These are phyloP conservation scores for Centropus unirufus DNA, from an alignment of 2,113 vertebrate genomes.

Conservation along the genomic window DNA sequence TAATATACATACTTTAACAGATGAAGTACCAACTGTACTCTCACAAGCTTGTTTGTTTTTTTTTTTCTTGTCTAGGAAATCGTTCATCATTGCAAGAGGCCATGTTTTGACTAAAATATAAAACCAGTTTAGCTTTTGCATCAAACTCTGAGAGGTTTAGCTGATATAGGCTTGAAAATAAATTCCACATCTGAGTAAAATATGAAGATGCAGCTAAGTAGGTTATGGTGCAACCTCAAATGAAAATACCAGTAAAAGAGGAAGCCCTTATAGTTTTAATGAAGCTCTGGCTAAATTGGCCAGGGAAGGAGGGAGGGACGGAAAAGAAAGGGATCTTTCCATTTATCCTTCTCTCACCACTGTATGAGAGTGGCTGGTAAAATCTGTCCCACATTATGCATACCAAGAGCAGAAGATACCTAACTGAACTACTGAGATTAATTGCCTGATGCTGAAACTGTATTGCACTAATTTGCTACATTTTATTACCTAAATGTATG, in stretches of 20 bases:
- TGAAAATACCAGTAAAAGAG: not conserved
- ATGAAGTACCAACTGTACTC: not conserved
- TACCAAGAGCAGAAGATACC: not conserved
- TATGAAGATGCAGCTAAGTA: not conserved
- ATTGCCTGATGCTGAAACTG: constrained; percentile 25
- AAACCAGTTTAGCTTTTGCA: not conserved
- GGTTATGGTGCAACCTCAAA: not conserved
- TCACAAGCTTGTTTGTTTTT: not conserved
- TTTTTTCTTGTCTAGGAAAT: not conserved
- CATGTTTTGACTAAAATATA: not conserved
- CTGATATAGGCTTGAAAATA: not conserved
- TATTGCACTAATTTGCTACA: not conserved
- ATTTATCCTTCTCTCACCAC: not conserved
- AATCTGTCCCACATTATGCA: not conserved
- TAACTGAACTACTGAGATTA: not conserved
- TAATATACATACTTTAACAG: not conserved
- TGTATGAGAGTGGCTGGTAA: not conserved
- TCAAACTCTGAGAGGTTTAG: not conserved
- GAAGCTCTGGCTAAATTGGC: not conserved
- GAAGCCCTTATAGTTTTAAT: not conserved
- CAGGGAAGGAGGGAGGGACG: not conserved
- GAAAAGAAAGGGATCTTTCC: not conserved
- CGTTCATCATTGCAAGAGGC: not conserved
- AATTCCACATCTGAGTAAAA: not conserved
- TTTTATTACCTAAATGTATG: not conserved